These are phyloP conservation scores for Netelia fuscicornis DNA, from an alignment of 2,888 invertebrate genomes.

Conservation along the genomic window DNA sequence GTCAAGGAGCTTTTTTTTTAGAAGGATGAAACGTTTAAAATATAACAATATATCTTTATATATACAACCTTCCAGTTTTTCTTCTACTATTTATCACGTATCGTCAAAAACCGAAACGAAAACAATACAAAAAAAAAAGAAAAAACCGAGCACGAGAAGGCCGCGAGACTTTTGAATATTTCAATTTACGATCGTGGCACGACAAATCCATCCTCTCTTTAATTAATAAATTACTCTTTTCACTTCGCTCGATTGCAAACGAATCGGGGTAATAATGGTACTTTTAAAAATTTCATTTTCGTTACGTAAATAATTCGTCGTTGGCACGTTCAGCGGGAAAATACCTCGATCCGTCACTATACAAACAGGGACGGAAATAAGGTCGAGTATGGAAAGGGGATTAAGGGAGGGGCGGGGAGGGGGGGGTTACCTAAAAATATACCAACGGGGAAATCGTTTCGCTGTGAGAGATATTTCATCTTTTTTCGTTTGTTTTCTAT, in stretches of 20 bases:
- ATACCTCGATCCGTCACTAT: slow-evolving; percentile 22
- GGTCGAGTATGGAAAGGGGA: background rate
- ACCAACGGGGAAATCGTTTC: slow-evolving; percentile 53
- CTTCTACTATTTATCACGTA: background rate
- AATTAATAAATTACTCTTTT: slow-evolving; percentile 1
- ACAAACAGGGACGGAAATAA: slow-evolving; percentile 33
- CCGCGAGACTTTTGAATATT: background rate
- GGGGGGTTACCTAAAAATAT: slow-evolving; percentile 54
- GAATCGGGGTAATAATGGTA: background rate
- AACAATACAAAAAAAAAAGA: slow-evolving; percentile 10
- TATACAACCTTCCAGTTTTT: too few relatives aligned
- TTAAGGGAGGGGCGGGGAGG: background rate
- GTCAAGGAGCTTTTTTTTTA: background rate
- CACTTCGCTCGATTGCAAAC: slow-evolving; percentile 21
- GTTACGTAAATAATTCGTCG: slow-evolving; percentile 54
- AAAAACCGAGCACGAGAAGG: background rate
- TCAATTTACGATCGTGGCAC: slow-evolving; percentile 48
- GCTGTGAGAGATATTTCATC: slow-evolving; percentile 56
- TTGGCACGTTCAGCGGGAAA: slow-evolving; percentile 55
- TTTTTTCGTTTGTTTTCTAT: slow-evolving; percentile 10
- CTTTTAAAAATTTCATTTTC: slow-evolving; percentile 13
- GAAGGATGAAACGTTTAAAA: slow-evolving; percentile 5
- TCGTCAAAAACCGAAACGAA: background rate
- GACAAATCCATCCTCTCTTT: slow-evolving; percentile 14
- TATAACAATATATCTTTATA: background rate